phyloP scores from a whole-genome alignment of 37 sponge, comb jelly and placozoan genomes.

The Ephydatia muelleri region DNA sequence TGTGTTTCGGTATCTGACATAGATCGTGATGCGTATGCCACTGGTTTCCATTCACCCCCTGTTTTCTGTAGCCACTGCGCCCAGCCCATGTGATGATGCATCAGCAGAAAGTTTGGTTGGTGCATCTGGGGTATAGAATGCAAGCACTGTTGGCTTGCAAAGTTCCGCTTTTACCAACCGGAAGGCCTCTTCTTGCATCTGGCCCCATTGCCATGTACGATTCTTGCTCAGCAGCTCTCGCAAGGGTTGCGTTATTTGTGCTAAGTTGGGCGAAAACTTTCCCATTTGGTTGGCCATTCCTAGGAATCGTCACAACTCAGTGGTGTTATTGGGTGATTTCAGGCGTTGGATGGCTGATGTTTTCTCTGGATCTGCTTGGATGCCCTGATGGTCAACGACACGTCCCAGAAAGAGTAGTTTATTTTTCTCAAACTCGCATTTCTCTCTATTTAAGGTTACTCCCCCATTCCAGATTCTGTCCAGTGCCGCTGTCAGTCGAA shows the following conservation, averaged over 20 bases:
- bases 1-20: constrained; percentile 34
- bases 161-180: constrained; percentile 31
- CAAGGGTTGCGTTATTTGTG: constrained; percentile 41
- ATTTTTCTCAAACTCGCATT: constrained; percentile 39
- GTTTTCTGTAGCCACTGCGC: constrained; percentile 19
- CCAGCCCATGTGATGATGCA: constrained; percentile 46
- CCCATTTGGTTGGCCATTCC: constrained; percentile 62
- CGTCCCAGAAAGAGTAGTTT: constrained; percentile 49
- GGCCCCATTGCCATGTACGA: constrained; percentile 26
- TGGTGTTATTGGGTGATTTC: constrained; percentile 10
- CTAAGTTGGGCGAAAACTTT: constrained; percentile 40
- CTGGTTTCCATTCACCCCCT: constrained; percentile 35
- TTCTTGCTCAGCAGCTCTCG: constrained; percentile 38
- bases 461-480: constrained; percentile 22
- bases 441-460: constrained; percentile 40
- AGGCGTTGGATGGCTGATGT: constrained; percentile 21
- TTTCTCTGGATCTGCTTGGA: constrained; percentile 53
- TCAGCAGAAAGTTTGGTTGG: constrained; percentile 45
- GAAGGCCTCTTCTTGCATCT: constrained; percentile 32
- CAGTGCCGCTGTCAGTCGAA: constrained; percentile 28
- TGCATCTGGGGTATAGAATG: constrained; percentile 31
- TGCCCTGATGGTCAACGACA: constrained; percentile 26
- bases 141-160: constrained; percentile 20
- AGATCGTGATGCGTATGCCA: constrained; percentile 46
- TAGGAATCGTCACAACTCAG: constrained; percentile 36